Conservation (phyloP, 2,797 vertebrate species). For the Gymnocypris eckloni region DNA sequence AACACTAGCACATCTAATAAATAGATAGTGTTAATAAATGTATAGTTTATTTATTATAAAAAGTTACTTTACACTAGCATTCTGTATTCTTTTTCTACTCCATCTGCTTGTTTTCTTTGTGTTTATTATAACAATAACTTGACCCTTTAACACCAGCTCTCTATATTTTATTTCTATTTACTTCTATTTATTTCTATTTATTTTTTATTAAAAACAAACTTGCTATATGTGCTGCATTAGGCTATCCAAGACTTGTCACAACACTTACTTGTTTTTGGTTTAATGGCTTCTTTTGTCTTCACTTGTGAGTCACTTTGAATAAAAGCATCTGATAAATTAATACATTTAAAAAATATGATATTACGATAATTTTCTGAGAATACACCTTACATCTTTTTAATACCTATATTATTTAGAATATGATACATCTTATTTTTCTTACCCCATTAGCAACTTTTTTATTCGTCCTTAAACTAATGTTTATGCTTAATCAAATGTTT, state of each 20-base stretch:
- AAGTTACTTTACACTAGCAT: neutral
- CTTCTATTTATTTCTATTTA: neutral
- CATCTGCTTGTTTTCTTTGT: neutral
- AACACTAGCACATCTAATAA: neutral
- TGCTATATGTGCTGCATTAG: too few relatives aligned
- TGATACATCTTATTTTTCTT: neutral
- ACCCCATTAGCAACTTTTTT: neutral
- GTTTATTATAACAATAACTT: too few relatives aligned
- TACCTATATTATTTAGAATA: neutral
- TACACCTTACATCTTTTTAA: neutral
- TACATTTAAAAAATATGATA: neutral
- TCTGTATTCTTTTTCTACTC: neutral
- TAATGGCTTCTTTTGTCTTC: neutral
- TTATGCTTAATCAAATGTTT: neutral
- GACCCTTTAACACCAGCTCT: too few relatives aligned
- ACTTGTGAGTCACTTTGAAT: neutral
- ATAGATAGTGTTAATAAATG: too few relatives aligned
- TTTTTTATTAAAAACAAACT: neutral
- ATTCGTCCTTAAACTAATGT: neutral
- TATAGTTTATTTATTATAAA: neutral
- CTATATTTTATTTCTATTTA: too few relatives aligned
- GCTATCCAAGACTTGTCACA: too few relatives aligned
- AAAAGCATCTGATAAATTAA: neutral
- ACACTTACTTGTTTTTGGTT: neutral
- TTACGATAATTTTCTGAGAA: neutral